Evolutionary conservation across 2,888 invertebrate species (phyloP), one percentile per base, ranked within the genome.

Genomic region (Caenorhabditis japonica): DNA sequence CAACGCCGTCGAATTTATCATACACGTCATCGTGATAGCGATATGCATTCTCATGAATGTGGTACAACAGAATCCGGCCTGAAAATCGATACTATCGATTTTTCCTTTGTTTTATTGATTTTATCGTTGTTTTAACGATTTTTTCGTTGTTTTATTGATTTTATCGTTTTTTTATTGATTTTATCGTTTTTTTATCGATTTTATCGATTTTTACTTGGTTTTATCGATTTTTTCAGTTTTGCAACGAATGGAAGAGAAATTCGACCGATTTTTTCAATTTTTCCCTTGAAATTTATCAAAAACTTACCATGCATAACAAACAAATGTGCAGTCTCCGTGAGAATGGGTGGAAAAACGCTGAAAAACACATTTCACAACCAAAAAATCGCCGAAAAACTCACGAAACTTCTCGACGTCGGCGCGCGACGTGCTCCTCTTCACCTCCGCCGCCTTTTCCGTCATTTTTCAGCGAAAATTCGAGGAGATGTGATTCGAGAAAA

Each of bases 21-120:
- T 80, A 58, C 80, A 80, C 12, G 77, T 80, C 77, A 80, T 80
- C 5, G 80, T 77, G 34, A 80, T 74, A 1, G 77, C 80, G 23
- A 77, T 66, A 38, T 79, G 75, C 60, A 77, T 74, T 51, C 76
- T 34, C 76, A 75, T 77, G 55, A 77, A 79, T 19, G 76, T 77
- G 3, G 76, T 79, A 27, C 76, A 76, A 23, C 72, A 75, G 41
- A 77, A 79, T n/a, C 79, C 79, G 4, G 56, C 51, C 73, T 73
- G 52, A 21, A 58, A 56, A 19, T n/a, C n/a, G n/a, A n/a, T n/a
- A n/a, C n/a, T n/a, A n/a, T n/a, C n/a, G n/a, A n/a, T n/a, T n/a
- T n/a, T n/a, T n/a, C n/a, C n/a, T n/a, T n/a, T n/a, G n/a, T n/a
- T n/a, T n/a, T n/a, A n/a, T n/a, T n/a, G n/a, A n/a, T n/a, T n/a